Evolutionary conservation across 2,888 invertebrate genomes (phyloP), one percentile per base, ranked within the genome.

Genomic region (Petrophora chlorosata): DNA sequence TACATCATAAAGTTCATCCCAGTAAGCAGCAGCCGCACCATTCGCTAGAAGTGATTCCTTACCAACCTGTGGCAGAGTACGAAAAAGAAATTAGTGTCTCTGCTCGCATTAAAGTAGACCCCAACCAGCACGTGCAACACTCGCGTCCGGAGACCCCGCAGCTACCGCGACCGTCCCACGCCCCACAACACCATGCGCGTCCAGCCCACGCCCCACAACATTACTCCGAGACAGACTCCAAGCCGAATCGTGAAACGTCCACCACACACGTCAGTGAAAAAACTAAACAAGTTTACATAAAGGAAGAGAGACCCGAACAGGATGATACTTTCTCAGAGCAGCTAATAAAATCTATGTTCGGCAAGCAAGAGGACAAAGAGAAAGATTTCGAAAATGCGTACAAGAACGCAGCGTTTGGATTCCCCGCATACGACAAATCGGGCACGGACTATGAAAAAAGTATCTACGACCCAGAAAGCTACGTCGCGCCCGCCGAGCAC

Each of bases 311-410:
- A 5, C 80, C 84, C 0, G 79, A 83, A 22, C 80, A 79, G 53
- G 72, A 70, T 44, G 76, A 80, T 16, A 70, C 73, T 35, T 67
- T 76, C 10, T 67, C 70, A 40, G 83, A 84, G 58, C 75, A 85
- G 55, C 66, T 79, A 43, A 70, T 71, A 36, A 77, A 75, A 16
- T 75, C 81, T 63, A 74, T 77, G 51, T 63, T 79, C 0, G 73
- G 76, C 14, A 71, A 76, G n/a, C 82, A 85, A 49, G 81, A 82
- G 57, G 84, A 88, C 39, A 83, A 73, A 29, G 90, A 91, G 61
- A 80, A 90, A 63, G 82, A 87, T 52, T 91, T 90, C 57, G 89
- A 90, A 56, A 83, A 82, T 35, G 83, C 82, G 2, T 91, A 90
- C 42, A 80, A 86, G 63, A 71, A 87, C 40, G 79, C 90, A 9